Base-by-base conservation (phyloP, 2,797 vertebrate species). In the Euphonia xanthogaster region DNA sequence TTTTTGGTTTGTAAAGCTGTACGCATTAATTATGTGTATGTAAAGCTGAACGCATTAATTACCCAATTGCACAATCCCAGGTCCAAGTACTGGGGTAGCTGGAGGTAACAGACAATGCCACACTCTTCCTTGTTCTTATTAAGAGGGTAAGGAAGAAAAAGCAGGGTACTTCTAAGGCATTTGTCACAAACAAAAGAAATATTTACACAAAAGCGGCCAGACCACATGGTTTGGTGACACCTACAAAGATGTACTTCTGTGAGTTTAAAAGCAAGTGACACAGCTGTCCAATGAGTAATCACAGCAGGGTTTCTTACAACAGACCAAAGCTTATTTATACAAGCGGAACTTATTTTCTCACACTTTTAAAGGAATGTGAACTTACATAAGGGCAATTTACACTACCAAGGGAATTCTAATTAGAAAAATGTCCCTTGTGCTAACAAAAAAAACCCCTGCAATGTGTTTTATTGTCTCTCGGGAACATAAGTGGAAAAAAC, bases 271-370 rank as follows among this genome's bases (percentile, higher is more conserved):
- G 90, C 86, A 45, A 97, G 95, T 94, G 97, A 97, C 96, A 97
- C 96, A 98, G 97, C 93, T 97, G 97, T 96, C 96, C 96, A 97
- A 97, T 95, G 97, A 98, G 94, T 88, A 95, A 97, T 97, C 98
- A 97, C 98, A 98, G 97, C 89, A 63, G 97, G 98, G 96, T 82
- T 96, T 91, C 98, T 97, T 96, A 98, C 92, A 98, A 96, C 96
- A 97, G 67, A 92, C 91, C 74, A 76, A 93, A 72, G 95, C 97
- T 98, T 98, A 98, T 98, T 98, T 98, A 98, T 96, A 98, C 98
- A 98, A 98, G 97, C 98, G 97, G 98, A 97, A 97, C 97, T 97
- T 97, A 98, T 98, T 98, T 98, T 98, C 98, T 98, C 97, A 97
- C 97, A 98, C 97, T 97, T 96, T 97, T 97, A 95, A 97, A 98